phyloP scores from a whole-genome alignment of 2,888 invertebrate genomes.

The Volucella zonaria region DNA sequence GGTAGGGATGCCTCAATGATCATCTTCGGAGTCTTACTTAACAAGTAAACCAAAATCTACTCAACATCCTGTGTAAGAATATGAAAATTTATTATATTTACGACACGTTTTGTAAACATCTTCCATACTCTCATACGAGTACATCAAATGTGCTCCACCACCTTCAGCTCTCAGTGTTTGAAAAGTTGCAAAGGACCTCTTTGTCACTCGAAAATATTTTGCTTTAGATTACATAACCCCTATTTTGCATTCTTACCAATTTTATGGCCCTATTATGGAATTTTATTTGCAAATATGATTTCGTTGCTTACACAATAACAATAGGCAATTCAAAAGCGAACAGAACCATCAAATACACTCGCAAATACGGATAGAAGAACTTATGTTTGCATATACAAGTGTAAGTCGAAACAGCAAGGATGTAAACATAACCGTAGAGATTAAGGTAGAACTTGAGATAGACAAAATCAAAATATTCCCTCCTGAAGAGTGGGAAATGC shows the following conservation, averaged over 20 bases:
- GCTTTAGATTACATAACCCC: constrained; percentile 30
- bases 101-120: too few species aligned
- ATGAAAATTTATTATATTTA: too few species aligned
- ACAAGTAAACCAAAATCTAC: too few species aligned
- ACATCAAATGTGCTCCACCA: too few species aligned
- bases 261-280: constrained; percentile 25
- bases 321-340: constrained; percentile 21
- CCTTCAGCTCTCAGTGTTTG: too few species aligned
- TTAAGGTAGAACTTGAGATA: not conserved
- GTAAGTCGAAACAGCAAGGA: not conserved
- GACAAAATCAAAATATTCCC: constrained; percentile 18
- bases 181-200: not conserved
- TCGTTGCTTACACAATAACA: constrained; percentile 19
- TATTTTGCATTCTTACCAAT: constrained; percentile 33
- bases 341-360: not conserved
- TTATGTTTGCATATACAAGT: not conserved
- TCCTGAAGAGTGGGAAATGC: constrained; percentile 41
- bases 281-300: constrained; percentile 57
- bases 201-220: not conserved
- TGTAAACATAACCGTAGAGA: not conserved
- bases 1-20: too few species aligned
- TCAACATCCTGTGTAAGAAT: too few species aligned
- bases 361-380: constrained; percentile 17
- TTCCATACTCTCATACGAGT: too few species aligned
- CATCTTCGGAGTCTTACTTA: too few species aligned